phyloP scores from a whole-genome alignment of 2,113 vertebrate species.

The Hemiprocne comata region DNA sequence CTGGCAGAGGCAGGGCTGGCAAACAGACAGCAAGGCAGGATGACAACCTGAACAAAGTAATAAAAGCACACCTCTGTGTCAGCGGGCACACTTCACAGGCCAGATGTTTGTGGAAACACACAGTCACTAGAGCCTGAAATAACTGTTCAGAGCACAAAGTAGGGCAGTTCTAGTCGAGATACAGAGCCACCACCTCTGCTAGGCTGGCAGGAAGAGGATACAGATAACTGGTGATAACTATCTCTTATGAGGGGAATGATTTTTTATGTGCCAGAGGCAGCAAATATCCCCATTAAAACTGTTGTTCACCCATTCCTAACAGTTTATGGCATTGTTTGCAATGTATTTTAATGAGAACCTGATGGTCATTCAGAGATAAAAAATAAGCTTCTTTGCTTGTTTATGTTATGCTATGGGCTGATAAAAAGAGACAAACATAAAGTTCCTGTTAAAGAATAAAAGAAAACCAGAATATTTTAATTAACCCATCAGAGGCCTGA shows the following conservation, averaged over 20 bases:
- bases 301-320: not conserved
- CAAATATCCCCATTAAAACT: not conserved
- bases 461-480: not conserved
- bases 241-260: not conserved
- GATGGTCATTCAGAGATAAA: not conserved
- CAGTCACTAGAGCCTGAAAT: not conserved
- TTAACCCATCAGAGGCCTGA: not conserved
- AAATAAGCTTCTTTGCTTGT: not conserved
- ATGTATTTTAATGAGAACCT: not conserved
- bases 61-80: not conserved
- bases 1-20: not conserved
- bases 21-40: not conserved
- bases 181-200: not conserved
- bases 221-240: not conserved
- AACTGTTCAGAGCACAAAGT: not conserved
- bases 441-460: not conserved
- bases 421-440: slow-evolving; percentile 8
- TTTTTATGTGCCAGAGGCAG: slow-evolving; percentile 14
- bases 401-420: not conserved
- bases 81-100: not conserved
- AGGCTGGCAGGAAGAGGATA: not conserved
- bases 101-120: not conserved
- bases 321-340: not conserved
- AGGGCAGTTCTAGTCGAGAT: not conserved
- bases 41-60: not conserved